A percentile compares a stretch with the other conserved stretches of the same genome.
These are phyloP conservation scores for Dasyurus viverrinus DNA, from an alignment of 2,113 vertebrate genomes.

Conservation along the genomic window DNA sequence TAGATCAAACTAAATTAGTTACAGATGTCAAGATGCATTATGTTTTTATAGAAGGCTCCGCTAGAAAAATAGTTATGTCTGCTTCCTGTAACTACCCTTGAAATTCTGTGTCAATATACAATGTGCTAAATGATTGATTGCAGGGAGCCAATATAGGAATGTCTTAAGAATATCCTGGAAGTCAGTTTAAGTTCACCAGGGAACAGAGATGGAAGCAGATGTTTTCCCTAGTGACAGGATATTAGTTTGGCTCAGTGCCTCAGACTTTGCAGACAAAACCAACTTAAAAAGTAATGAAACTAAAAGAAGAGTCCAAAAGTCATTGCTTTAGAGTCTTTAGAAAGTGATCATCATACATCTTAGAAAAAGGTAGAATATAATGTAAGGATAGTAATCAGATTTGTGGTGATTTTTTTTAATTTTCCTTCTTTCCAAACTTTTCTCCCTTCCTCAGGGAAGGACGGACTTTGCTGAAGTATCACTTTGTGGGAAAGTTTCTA, in stretches of 20 bases:
- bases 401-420: background rate
- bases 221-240: background rate
- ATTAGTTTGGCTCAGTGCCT: background rate
- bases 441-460: constrained; percentile 39
- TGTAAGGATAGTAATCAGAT: background rate
- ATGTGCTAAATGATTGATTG: background rate
- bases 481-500: constrained; percentile 49
- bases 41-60: constrained; percentile 36
- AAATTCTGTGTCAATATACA: constrained; percentile 17
- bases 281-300: background rate
- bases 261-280: background rate
- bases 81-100: constrained; percentile 47
- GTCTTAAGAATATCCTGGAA: background rate
- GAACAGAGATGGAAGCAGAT: background rate
- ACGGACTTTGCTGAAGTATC: background rate
- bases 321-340: constrained; percentile 40
- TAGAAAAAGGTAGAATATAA: constrained; percentile 33
- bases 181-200: background rate
- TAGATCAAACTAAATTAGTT: constrained; percentile 48
- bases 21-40: constrained; percentile 39
- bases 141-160: constrained; percentile 13
- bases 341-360: constrained; percentile 45
- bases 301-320: constrained; percentile 9
- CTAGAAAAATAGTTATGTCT: background rate
- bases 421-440: background rate